Conservation (phyloP, 1,140 invertebrate species). For the Drosophila sechellia region DNA sequence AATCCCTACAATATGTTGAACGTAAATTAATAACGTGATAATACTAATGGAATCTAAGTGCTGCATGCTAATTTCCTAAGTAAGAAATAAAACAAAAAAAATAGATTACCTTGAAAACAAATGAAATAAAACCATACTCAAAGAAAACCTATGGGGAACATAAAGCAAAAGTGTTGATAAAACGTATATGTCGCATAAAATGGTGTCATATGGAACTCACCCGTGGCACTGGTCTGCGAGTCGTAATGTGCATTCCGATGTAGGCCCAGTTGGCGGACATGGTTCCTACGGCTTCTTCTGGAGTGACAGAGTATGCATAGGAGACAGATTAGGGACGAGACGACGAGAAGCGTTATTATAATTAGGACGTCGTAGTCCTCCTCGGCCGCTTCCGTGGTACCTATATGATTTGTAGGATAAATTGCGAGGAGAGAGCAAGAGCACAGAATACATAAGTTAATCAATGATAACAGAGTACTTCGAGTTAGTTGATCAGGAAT, state of each 20-base stretch:
- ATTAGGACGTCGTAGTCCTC: constrained; percentile 86
- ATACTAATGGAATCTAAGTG: no score
- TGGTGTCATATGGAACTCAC: constrained; percentile 35
- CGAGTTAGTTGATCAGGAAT: not conserved
- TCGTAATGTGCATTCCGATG: constrained; percentile 84
- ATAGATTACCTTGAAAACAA: constrained; percentile 51
- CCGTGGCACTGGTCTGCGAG: constrained; percentile 84
- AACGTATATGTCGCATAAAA: not conserved
- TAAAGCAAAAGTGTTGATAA: constrained; percentile 2
- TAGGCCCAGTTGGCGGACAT: constrained; percentile 79
- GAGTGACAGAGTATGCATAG: constrained; percentile 85
- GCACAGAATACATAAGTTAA: constrained; percentile 11
- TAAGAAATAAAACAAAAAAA: not conserved
- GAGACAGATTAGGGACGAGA: constrained; percentile 85
- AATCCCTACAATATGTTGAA: no score
- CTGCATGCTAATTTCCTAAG: no score
- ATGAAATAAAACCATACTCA: constrained; percentile 46
- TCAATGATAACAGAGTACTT: constrained; percentile 1
- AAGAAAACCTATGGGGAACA: constrained; percentile 58
- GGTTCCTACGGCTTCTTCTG: constrained; percentile 84
- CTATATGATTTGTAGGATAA: constrained; percentile 53
- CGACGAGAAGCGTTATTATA: constrained; percentile 85
- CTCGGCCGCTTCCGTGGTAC: constrained; percentile 85
- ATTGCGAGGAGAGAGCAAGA: constrained; percentile 30
- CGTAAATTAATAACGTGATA: no score